Evolutionary conservation across 2,113 vertebrate species (phyloP), one percentile per base, ranked within the genome.

Genomic region (Corapipo altera): DNA sequence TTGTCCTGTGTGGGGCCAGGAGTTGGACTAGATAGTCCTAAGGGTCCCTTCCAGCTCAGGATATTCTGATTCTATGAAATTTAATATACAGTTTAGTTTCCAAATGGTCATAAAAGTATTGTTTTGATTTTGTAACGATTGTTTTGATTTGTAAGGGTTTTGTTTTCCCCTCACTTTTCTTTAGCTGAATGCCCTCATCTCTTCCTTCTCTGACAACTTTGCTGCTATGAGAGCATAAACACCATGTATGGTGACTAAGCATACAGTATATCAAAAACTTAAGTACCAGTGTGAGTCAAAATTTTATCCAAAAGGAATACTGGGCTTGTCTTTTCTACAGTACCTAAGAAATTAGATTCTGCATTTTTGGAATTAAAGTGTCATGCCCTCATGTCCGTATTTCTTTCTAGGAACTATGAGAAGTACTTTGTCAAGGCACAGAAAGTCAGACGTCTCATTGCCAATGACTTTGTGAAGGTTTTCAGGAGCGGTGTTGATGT

Each of bases 361-460:
- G 18, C 41, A 8, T 59, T 74, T 78, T 48, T 58, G 15, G 24
- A 66, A 65, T 88, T 74, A 24, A 37, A 57, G 3, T 76, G 32
- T 39, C 43, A 48, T 41, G n/a, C 22, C 22, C 10, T 87, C 55
- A 4, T 19, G 22, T 76, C 32, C 30, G 0, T 74, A 2, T 86
- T 91, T 66, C 23, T 66, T 80, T 58, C 24, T 67, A 99, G 99
- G 96, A 99, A 99, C 96, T 99, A 99, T 72, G 97, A 99, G 91
- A 98, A 97, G 49, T 99, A 99, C 97, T 99, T 99, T 70, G 15
- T 99, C 75, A 99, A 99, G 97, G 99, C 99, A 21, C 99, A 99
- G 96, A 98, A 98, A 91, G 98, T 99, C 59, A 98, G 99, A 22
- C 98, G 99, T 39, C 98, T 99, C 85, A 99, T 99, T 57, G 85